Percentiles rank a stretch among this genome's conserved stretches.
phyloP scores from a whole-genome alignment of 2,113 vertebrate genomes.

The Nycticebus coucang region DNA sequence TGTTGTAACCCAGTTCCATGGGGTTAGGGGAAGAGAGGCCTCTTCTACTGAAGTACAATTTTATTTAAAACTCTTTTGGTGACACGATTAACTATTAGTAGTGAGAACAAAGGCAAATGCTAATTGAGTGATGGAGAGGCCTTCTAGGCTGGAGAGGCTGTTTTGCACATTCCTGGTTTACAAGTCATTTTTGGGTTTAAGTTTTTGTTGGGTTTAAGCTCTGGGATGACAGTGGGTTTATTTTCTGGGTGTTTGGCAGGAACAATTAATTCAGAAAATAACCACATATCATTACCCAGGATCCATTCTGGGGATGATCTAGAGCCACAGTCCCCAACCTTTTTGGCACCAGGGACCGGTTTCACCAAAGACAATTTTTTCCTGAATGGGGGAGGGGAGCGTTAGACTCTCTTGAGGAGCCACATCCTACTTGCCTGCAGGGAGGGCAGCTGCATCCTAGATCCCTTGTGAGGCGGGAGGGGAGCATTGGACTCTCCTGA shows the following conservation, averaged over 20 bases:
- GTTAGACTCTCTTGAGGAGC: too few relatives aligned
- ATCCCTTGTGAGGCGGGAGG: too few relatives aligned
- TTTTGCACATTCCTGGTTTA: not conserved
- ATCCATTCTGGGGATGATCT: not conserved
- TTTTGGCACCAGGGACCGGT: too few relatives aligned
- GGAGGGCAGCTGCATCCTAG: too few relatives aligned
- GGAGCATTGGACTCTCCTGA: too few relatives aligned
- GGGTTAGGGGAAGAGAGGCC: not conserved
- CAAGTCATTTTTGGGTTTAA: not conserved
- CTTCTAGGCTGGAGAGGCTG: not conserved
- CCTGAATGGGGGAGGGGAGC: too few relatives aligned
- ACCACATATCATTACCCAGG: not conserved
- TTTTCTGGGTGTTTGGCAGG: not conserved
- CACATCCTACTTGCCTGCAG: too few relatives aligned
- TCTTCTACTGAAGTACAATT: not conserved
- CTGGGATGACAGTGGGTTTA: not conserved
- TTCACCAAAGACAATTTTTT: too few relatives aligned
- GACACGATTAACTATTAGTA: not conserved
- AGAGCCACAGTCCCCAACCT: not conserved
- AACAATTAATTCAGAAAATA: not conserved
- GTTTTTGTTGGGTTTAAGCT: not conserved
- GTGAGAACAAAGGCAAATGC: conserved; percentile 40
- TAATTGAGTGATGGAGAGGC: not conserved
- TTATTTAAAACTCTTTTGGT: conserved; percentile 31
- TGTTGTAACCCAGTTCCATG: not conserved